Evolutionary conservation across 2,888 invertebrate species (phyloP), one percentile per base, ranked within the genome.

Genomic region (Dynastes tityus): DNA sequence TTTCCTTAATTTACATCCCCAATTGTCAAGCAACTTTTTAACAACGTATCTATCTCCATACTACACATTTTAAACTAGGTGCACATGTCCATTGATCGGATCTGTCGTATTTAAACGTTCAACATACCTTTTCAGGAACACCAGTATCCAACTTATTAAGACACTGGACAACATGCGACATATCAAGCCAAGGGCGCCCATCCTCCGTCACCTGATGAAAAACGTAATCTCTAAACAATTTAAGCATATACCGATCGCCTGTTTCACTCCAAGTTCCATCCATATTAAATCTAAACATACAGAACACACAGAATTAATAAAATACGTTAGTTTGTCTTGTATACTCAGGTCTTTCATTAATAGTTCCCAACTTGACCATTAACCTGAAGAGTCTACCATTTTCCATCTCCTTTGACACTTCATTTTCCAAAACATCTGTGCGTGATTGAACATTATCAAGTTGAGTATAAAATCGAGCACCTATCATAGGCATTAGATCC

Each of bases 401-500:
- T 89, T 99, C 98, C 86, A 98, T 93, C 89, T 99, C 99, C 89
- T 95, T 95, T 13, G 96, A 92, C 80, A 99, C 90, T 88, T 98
- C 98, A 82, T 95, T 95, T 86, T 99, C 98, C 83, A 98, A 91
- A 67, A 94, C 92, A 88, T 99, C 99, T 67, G 95, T 94, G 82
- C 97, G 94, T 78, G 95, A 91, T 88, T 97, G 96, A 79, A 96
- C 91, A 5, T 95, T 94, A 89, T 99, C 98, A 87, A 98, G 91
- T 90, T 99, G 98, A 0, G 96, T 96, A 89, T 98, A 99, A 90
- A 98, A 99, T 79, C 98, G 92, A 64, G 98, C 98, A 64, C 96
- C 99, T 84, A 99, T 98, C 98, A 99, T 98, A 40, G 99, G 98
- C 99, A 99, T 99, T 85, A 99, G 92, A 90, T 99, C 98, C 82